Evolutionary conservation across 2,888 invertebrate genomes (phyloP).

Genomic region (Acronicta aceris): DNA sequence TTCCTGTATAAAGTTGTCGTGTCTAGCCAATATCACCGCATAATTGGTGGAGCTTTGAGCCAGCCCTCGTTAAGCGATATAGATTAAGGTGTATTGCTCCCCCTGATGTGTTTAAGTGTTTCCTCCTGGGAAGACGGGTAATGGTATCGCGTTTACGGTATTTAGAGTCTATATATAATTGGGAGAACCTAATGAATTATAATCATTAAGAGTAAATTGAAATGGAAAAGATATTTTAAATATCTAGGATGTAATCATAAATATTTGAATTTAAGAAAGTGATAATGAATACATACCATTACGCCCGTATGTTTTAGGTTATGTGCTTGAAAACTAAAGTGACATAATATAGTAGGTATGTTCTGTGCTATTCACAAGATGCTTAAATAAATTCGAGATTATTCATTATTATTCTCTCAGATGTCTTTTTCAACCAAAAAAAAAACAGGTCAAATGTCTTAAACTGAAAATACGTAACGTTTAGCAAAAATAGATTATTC

Average conservation of each 20-base stretch:
- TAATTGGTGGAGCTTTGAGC: slow-evolving; percentile 39
- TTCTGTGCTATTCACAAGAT: no score
- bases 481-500: slow-evolving; percentile 8
- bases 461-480: not conserved
- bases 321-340: no score
- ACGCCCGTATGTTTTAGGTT: no score
- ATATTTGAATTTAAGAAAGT: no score
- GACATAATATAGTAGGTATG: no score
- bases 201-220: not conserved
- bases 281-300: no score
- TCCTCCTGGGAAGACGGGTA: slow-evolving; percentile 4
- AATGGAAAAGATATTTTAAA: no score
- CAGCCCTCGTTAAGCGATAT: slow-evolving; percentile 24
- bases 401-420: no score
- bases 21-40: slow-evolving; percentile 37
- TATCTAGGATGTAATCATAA: not conserved
- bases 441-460: not conserved
- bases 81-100: slow-evolving; percentile 20
- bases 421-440: no score
- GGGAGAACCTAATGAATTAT: not conserved
- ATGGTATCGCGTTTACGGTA: slow-evolving; percentile 14
- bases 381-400: no score
- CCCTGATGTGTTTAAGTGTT: slow-evolving; percentile 7
- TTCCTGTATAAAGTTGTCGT: slow-evolving; percentile 35
- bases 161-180: slow-evolving; percentile 2